Base-by-base conservation (phyloP, 1,140 invertebrate genomes). In the Elymnias hypermnestra region DNA sequence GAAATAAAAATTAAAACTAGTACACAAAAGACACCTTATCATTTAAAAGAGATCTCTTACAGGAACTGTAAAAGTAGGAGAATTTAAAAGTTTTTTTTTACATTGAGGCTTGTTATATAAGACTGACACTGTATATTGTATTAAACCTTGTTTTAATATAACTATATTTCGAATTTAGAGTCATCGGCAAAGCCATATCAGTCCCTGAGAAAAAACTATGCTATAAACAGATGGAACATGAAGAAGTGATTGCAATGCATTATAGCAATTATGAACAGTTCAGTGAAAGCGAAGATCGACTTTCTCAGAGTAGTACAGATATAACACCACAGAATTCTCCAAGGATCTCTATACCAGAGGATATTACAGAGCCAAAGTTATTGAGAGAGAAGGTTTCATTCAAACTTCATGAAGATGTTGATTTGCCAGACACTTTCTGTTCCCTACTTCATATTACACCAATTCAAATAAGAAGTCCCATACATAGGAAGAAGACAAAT, bases 211-310 rank as follows among this genome's bases (percentile, higher is more conserved):
- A 65, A 39, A 65, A 58, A 19, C 31, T 69, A 10, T 65, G 48
- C 9, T 72, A 69, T 40, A 63, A 57, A 47, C 68, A 79, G 41
- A 70, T 73, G 21, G 78, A 82, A 17, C 70, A 82, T 40, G 83
- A 87, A 8, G 85, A 87, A 51, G 63, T 86, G n/a, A 73, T 87
- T 37, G 79, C 75, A 1, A 69, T 83, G 57, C 79, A 86, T 43
- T 86, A 86, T 48, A 83, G 68, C 57, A 75, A 87, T 38, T 83
- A 82, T 37, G 75, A 83, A 35, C 61, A 73, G 22, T 83, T 76
- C 51, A 79, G 72, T 53, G 75, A 84, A 45, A 75, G 74, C 31
- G 82, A 83, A 6, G 79, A 82, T 15, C 57, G 81, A 1, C 49
- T 81, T 3, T 84, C 81, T 12, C 68, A 81, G 39, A 84, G 81